Conservation (phyloP, 2,113 vertebrate genomes). For the Phrynocephalus versicolor region DNA sequence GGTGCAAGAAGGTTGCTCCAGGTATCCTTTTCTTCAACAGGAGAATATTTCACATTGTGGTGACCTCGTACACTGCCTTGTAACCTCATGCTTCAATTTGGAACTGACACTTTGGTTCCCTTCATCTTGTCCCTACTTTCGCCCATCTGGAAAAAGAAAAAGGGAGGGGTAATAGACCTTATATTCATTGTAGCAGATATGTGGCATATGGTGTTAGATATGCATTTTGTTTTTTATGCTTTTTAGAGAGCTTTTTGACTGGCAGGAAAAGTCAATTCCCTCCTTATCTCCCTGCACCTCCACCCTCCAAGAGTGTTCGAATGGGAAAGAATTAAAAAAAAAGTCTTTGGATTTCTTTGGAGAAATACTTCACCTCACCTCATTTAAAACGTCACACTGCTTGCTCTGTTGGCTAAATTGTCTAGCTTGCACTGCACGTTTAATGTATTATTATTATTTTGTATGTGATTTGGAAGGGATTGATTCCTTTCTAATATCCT, state of each 20-base stretch:
- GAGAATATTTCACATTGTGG: too few relatives aligned
- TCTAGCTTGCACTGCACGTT: conserved; percentile 35
- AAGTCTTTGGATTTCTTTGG: too few relatives aligned
- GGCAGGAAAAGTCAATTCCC: too few relatives aligned
- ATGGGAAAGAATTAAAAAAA: too few relatives aligned
- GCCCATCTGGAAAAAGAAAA: conserved; percentile 8
- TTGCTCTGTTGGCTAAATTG: conserved; percentile 36
- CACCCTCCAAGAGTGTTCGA: too few relatives aligned
- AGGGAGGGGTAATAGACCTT: neutral
- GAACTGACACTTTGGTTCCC: neutral
- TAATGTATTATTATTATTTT: conserved; percentile 29
- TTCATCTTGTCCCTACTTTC: neutral
- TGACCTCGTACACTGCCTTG: neutral
- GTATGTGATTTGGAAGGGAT: conserved; percentile 33
- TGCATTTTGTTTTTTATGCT: too few relatives aligned
- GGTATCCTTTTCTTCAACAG: too few relatives aligned
- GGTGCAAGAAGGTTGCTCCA: too few relatives aligned
- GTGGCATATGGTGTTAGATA: neutral
- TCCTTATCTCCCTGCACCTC: too few relatives aligned
- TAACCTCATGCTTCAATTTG: neutral
- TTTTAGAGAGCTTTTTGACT: neutral
- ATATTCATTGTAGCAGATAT: neutral
- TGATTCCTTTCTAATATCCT: conserved; percentile 51
- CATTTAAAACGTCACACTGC: conserved; percentile 27
- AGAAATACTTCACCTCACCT: neutral